A percentile compares a stretch with the other conserved stretches of the same genome.
phyloP scores from a whole-genome alignment of 2,797 vertebrate species.

The Tragopan temminckii region DNA sequence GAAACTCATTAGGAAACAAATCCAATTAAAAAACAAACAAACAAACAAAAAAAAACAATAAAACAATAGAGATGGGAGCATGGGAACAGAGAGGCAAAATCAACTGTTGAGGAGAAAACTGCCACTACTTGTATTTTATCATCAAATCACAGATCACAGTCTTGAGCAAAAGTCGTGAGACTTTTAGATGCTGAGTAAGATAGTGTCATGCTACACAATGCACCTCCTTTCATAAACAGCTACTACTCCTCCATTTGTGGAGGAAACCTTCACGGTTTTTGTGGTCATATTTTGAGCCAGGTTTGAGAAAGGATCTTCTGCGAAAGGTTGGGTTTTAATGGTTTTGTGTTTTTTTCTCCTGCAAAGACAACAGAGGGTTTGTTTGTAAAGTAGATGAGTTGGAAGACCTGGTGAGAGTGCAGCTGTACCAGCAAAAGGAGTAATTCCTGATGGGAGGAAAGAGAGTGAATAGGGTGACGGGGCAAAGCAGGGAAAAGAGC shows the following conservation, averaged over 20 bases:
- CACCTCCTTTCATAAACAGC: neutral
- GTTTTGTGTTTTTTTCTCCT: neutral
- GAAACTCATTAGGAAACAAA: neutral
- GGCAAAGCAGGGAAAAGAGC: neutral
- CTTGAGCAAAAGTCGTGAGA: neutral
- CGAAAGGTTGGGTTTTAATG: neutral
- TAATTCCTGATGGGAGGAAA: fast-evolving
- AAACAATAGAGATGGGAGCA: neutral
- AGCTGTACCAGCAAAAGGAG: neutral
- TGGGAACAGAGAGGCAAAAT: neutral
- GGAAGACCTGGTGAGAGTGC: neutral
- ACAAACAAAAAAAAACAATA: neutral
- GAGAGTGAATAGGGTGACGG: neutral
- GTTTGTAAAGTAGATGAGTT: neutral
- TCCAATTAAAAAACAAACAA: neutral
- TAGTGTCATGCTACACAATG: neutral
- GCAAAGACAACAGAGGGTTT: neutral
- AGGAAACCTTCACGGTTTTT: neutral
- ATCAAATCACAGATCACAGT: neutral
- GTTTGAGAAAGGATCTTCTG: neutral
- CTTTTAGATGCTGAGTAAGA: neutral
- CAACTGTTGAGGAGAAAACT: neutral
- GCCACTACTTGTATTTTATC: neutral
- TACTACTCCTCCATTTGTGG: neutral
- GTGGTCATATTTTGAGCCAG: neutral